Conservation (phyloP, 2,888 invertebrate species). For the Xestia rhomboidea region DNA sequence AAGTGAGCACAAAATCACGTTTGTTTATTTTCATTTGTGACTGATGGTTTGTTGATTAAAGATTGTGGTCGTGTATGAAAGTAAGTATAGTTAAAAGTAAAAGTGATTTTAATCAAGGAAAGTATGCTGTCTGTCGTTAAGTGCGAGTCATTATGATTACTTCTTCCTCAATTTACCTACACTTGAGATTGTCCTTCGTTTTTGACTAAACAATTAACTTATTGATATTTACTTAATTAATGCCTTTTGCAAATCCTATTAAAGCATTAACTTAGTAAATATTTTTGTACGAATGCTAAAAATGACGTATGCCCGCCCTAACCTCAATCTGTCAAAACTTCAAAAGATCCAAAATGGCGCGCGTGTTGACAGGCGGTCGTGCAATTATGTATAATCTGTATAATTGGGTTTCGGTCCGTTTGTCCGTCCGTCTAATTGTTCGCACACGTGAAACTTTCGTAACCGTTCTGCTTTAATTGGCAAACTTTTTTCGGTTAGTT, state of each 20-base stretch:
- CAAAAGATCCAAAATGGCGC: constrained; percentile 60
- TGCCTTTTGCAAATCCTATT: neutral
- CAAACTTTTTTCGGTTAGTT: constrained; percentile 68
- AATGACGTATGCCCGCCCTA: constrained; percentile 31
- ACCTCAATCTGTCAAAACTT: constrained; percentile 57
- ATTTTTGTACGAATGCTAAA: constrained; percentile 7
- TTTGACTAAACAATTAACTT: constrained; percentile 4
- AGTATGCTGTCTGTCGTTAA: constrained; percentile 13
- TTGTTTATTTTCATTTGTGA: constrained; percentile 47
- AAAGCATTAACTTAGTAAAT: constrained; percentile 30
- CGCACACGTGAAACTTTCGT: constrained; percentile 72
- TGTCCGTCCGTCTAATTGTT: constrained; percentile 71
- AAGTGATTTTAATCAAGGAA: constrained; percentile 48
- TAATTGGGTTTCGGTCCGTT: constrained; percentile 74
- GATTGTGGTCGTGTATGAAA: constrained; percentile 34
- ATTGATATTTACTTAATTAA: constrained; percentile 26
- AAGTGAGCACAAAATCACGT: constrained; percentile 26
- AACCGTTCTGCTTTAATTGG: constrained; percentile 73
- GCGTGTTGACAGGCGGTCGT: constrained; percentile 56
- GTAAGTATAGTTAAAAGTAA: constrained; percentile 52
- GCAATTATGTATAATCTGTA: constrained; percentile 67
- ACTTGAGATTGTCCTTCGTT: constrained; percentile 8
- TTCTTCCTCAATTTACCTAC: neutral
- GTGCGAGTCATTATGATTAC: constrained; percentile 7
- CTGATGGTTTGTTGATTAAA: constrained; percentile 39